Evolutionary conservation across 53 echinoderm and acorn worm species (phyloP), one percentile per base, ranked within the genome.

Genomic region (Henricia sp.): DNA sequence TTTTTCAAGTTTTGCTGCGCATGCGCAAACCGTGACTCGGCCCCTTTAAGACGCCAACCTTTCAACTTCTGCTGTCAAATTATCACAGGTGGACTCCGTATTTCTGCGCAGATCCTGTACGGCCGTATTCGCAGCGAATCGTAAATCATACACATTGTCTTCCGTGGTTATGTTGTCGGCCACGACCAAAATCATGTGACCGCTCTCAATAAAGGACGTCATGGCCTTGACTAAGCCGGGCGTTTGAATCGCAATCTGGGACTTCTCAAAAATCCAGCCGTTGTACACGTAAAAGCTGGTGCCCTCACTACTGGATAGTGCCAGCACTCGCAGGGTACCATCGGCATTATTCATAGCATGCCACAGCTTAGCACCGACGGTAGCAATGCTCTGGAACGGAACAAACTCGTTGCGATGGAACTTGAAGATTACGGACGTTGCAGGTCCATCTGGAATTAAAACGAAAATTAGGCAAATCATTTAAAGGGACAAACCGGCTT

Each of bases 371-470:
- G 94, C 94, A 19, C 87, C 89, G 3, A 25, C 35, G 4, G 92
- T 62, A n/a, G 66, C 64, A 3, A 99, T 57, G 50, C 90, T 92
- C 72, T 99, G 99, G 72, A 99, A 99, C 1, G 94, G 88, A 35
- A 90, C 88, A 87, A 99, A 99, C 33, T 85, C 50, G 25, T 83
- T 72, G 26, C 76, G 65, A 48, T 72, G 63, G 71, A 90, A 94
- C 87, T 99, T 99, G 89, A 92, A 99, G 84, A 99, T 99, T 54
- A 92, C 42, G 12, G 94, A 94, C 44, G 74, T n/a, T n/a, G 63
- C 42, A 0, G 62, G 62, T 13, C 13, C 62, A 60, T 17, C 62
- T 60, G 62, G 0, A n/a, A n/a, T n/a, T n/a, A n/a, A n/a, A n/a
- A n/a, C n/a, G n/a, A n/a, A n/a, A n/a, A n/a, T n/a, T n/a, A n/a